Evolutionary conservation across 1,140 invertebrate species (phyloP), one percentile per base, ranked within the genome.

Genomic region (Maniola jurtina): DNA sequence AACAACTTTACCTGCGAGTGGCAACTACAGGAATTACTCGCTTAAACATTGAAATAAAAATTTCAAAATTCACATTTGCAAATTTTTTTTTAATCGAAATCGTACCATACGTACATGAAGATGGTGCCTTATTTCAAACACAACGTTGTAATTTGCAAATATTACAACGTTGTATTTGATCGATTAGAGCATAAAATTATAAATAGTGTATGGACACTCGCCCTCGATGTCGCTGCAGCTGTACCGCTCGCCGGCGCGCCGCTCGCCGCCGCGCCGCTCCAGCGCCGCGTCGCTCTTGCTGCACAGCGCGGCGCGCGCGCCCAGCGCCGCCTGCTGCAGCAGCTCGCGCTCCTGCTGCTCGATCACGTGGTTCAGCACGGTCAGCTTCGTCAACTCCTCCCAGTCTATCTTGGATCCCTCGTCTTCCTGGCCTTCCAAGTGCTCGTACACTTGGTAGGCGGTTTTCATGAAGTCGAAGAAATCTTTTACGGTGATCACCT

Each of bases 401-500:
- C 94, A 95, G 73, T 94, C 90, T 45, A 95, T 93, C 75, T 93
- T 92, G 0, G 90, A 86, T n/a, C 92, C 84, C 14, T 92, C 91
- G 10, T 91, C 91, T 13, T 92, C 90, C 34, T 93, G 85, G 16
- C 91, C 92, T 82, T 95, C 93, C 50, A 94, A 89, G 78, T 92
- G 93, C 50, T 94, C 93, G 64, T 94, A 92, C 2, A 93, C 90
- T 86, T 94, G 94, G 87, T 95, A 95, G 2, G 94, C 94, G 9
- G 93, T 94, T 80, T 93, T 92, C 91, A 95, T 93, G 81, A 95
- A 95, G 75, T 95, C 94, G 67, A 95, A 93, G 83, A 95, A 95
- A 73, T 94, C 92, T 84, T 93, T 93, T 16, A 95, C 92, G 0
- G 94, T 93, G 65, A 95, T 93, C 63, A 94, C 83, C 88, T 91